A percentile compares a stretch with the other conserved stretches of the same genome.
Conservation (phyloP, 2,113 vertebrate genomes). For the Callaeas wilsoni region DNA sequence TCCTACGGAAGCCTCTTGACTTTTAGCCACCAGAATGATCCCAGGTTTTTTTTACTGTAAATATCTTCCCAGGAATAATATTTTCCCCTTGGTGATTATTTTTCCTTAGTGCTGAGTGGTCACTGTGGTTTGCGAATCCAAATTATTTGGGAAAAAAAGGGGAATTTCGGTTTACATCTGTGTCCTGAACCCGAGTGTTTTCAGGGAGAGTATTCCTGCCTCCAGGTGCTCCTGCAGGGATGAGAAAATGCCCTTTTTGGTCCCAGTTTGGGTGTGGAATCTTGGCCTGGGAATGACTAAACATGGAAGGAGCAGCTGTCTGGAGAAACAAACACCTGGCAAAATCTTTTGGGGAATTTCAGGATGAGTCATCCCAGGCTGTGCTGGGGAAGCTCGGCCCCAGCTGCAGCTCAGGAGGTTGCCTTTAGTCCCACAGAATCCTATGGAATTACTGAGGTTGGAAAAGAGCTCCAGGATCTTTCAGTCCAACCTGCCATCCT, state of each 20-base stretch:
- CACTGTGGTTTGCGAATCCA: not conserved
- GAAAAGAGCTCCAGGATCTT: accelerated
- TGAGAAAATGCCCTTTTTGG: not conserved
- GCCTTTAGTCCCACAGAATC: not conserved
- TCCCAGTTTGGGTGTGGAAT: not conserved
- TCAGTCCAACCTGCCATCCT: not conserved
- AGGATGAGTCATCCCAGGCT: not conserved
- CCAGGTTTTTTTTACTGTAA: not conserved
- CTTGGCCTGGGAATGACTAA: not conserved
- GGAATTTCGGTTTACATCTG: not conserved
- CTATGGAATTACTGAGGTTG: not conserved
- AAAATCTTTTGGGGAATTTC: not conserved
- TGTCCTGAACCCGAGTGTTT: not conserved
- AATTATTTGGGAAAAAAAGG: not conserved
- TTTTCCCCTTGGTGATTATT: not conserved
- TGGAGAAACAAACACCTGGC: constrained; percentile 22
- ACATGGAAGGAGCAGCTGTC: not conserved
- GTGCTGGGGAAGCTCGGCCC: not conserved
- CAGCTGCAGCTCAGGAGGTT: not conserved
- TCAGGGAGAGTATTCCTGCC: not conserved
- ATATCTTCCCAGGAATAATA: not conserved
- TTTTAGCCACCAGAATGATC: not conserved
- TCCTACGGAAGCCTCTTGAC: not conserved
- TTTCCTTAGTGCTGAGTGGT: not conserved
- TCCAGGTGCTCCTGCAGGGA: not conserved